Conservation (phyloP, 2,888 invertebrate genomes). For the Micoletzkya japonica region DNA sequence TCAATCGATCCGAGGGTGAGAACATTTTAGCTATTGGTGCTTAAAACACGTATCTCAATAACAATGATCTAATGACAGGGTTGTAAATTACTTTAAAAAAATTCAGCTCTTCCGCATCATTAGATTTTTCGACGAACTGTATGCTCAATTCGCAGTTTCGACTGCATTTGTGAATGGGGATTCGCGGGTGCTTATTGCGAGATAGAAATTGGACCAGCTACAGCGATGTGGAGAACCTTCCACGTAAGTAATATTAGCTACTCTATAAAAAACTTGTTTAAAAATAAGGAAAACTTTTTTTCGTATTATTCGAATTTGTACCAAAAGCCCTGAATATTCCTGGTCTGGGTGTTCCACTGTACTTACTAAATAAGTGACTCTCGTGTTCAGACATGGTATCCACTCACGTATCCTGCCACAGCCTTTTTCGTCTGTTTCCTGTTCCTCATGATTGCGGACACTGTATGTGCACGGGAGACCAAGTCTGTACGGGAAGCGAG, state of each 20-base stretch:
- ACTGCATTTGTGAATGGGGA: constrained; percentile 13
- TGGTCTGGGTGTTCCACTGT: neutral
- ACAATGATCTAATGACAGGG: too few species aligned
- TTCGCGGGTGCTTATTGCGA: constrained; percentile 20
- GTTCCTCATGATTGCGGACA: constrained; percentile 5
- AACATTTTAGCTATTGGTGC: too few species aligned
- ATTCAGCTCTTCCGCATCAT: neutral
- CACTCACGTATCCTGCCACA: neutral
- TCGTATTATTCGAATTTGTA: too few species aligned
- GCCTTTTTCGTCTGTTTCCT: constrained; percentile 6
- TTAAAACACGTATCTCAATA: too few species aligned
- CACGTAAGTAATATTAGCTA: too few species aligned
- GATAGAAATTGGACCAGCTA: constrained; percentile 1
- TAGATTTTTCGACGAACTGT: too few species aligned
- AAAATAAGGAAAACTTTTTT: too few species aligned
- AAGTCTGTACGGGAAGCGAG: neutral
- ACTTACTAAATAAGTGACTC: neutral
- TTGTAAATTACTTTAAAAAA: too few species aligned
- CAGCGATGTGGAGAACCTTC: neutral
- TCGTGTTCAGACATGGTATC: constrained; percentile 1
- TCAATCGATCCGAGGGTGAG: constrained; percentile 2
- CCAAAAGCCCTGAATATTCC: too few species aligned
- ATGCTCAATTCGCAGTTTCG: constrained; percentile 8
- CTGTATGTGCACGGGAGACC: neutral
- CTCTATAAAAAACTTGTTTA: too few species aligned